Evolutionary conservation across 2,888 invertebrate genomes (phyloP).

Genomic region (Falcaria lacertinaria): DNA sequence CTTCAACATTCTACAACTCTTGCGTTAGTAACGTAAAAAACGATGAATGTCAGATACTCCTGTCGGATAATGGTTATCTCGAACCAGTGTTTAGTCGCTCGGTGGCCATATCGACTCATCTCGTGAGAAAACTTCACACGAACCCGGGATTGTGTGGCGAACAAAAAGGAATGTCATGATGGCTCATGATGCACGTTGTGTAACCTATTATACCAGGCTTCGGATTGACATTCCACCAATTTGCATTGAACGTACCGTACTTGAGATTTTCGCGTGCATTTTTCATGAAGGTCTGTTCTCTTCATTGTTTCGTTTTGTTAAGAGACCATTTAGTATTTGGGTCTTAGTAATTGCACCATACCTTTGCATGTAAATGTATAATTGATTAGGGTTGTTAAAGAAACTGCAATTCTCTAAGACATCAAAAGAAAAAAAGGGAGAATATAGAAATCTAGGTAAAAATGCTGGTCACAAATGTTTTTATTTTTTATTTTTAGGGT

Average conservation of each 20-base stretch:
- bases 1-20: neutral
- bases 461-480: too few relatives aligned
- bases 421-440: too few relatives aligned
- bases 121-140: constrained; percentile 69
- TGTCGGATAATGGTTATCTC: constrained; percentile 40
- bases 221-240: constrained; percentile 58
- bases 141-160: constrained; percentile 46
- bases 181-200: constrained; percentile 74
- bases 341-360: neutral
- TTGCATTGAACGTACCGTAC: constrained; percentile 54
- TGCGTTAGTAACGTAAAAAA: constrained; percentile 10
- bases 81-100: constrained; percentile 51
- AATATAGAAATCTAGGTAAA: too few relatives aligned
- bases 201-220: constrained; percentile 41
- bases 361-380: neutral
- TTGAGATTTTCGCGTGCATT: constrained; percentile 40
- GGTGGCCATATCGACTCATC: constrained; percentile 42
- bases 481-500: too few relatives aligned
- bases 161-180: constrained; percentile 77
- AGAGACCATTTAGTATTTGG: constrained; percentile 3
- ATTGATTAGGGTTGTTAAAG: neutral
- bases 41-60: constrained; percentile 10
- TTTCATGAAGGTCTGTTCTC: constrained; percentile 35
- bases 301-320: constrained; percentile 32
- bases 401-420: too few relatives aligned